Percentiles rank a stretch among this genome's conserved stretches.
Evolutionary conservation across 2,888 invertebrate genomes (phyloP).

Genomic region (Eudemis profundana): DNA sequence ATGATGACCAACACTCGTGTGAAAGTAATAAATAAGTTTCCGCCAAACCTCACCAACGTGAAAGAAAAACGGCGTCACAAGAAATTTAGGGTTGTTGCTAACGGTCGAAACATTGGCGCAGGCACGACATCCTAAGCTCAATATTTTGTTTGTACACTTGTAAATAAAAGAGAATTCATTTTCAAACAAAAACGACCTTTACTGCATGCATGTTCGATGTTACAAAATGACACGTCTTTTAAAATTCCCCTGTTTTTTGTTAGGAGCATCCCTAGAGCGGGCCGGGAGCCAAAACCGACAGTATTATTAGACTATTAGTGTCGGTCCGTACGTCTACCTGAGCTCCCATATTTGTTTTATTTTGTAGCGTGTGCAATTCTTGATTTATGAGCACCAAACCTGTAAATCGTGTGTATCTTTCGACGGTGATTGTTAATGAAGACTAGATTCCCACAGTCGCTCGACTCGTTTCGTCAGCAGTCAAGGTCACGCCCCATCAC

Average conservation of each 20-base stretch:
- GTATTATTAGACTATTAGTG: slow-evolving; percentile 80
- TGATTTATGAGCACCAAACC: slow-evolving; percentile 40
- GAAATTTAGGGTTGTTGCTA: slow-evolving; percentile 49
- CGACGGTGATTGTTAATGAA: slow-evolving; percentile 21
- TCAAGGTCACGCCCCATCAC: slow-evolving; percentile 51
- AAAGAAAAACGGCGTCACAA: slow-evolving; percentile 53
- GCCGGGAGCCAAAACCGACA: slow-evolving; percentile 70
- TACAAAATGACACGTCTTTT: slow-evolving; percentile 42
- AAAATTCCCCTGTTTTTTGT: slow-evolving; percentile 56
- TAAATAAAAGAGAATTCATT: slow-evolving; percentile 6
- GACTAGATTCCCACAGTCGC: slow-evolving; percentile 40
- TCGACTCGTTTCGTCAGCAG: slow-evolving; percentile 48
- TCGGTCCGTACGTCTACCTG: slow-evolving; percentile 72
- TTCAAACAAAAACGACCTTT: slow-evolving; percentile 45
- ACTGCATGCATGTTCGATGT: slow-evolving; percentile 12
- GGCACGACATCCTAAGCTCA: slow-evolving; percentile 10
- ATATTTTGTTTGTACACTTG: neutral
- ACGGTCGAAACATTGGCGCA: slow-evolving; percentile 45
- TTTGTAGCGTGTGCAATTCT: slow-evolving; percentile 47
- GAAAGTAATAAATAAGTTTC: slow-evolving; percentile 45
- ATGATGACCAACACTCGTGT: slow-evolving; percentile 35
- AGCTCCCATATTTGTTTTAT: slow-evolving; percentile 55
- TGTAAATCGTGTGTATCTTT: slow-evolving; percentile 18
- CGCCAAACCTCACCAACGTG: slow-evolving; percentile 40
- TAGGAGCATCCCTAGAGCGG: slow-evolving; percentile 66